Evolutionary conservation across 2,888 invertebrate genomes (phyloP), one percentile per base, ranked within the genome.

Genomic region (Serrognathus titanus): DNA sequence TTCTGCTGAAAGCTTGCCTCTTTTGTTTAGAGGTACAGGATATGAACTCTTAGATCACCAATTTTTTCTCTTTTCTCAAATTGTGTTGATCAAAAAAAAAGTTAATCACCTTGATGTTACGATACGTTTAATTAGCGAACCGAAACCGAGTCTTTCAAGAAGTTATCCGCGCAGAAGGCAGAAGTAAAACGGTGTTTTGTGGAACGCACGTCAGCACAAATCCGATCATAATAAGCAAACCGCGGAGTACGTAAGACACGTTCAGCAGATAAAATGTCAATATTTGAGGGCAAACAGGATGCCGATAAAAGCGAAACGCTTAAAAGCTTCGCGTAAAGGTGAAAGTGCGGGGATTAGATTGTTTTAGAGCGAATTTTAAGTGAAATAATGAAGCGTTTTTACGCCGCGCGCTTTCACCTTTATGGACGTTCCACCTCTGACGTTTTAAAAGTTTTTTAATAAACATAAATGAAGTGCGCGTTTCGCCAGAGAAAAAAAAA

Each of bases 211-310:
- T 16, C 16, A 16, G 16, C 16, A 16, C 16, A 16, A 43, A 43
- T 49, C 49, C 49, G 16, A 13, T 11, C 37, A 37, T 5, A 16
- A 16, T 16, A 38, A 48, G 31, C 48, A 35, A 51, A 24, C 24
- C 16, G 38, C 41, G 40, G 48, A 11, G 35, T 12, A 43, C 24
- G 38, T 51, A 43, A 11, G 55, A 46, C 55, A 55, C 55, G 51
- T 51, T 61, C 64, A 63, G 65, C 58, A 63, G 61, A 65, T 67
- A 66, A 65, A 68, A 62, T 68, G 71, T 71, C 71, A 72, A 72
- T 74, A 74, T 74, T 74, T 73, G 69, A 67, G 59, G 66, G 68
- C 70, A 71, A 71, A 68, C 68, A 69, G 67, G 70, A 68, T 67
- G 48, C 11, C 64, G 65, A 63, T 67, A 63, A 65, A 69, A 68